Percentiles rank a stretch among this genome's conserved stretches.
These are phyloP conservation scores for Panagrolaimus sp. DNA, from an alignment of 1,140 invertebrate genomes.

Conservation along the genomic window DNA sequence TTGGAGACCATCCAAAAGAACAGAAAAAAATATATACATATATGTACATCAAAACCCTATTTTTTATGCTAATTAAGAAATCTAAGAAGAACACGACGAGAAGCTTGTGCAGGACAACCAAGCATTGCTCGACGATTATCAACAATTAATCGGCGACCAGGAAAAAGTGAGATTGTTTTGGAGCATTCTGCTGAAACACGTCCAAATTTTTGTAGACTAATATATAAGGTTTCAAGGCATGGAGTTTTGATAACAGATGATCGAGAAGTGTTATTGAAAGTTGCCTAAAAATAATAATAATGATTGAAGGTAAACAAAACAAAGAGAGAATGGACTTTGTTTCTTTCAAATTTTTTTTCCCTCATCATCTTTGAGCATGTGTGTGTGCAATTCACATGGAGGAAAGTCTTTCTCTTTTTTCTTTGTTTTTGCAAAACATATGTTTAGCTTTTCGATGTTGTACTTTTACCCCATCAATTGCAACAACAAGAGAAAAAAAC, in stretches of 20 bases:
- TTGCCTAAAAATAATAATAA: constrained; percentile 26
- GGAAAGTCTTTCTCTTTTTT: constrained; percentile 3
- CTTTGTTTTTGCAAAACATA: too few species aligned
- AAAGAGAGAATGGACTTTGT: too few species aligned
- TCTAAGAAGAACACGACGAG: constrained; percentile 28
- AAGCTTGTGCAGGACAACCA: constrained; percentile 33
- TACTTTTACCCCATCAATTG: not conserved
- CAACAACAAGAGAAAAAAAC: not conserved
- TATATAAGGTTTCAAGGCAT: constrained; percentile 35
- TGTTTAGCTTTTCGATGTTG: too few species aligned
- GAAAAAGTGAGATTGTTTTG: constrained; percentile 21
- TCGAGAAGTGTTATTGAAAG: constrained; percentile 38
- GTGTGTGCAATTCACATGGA: constrained; percentile 12
- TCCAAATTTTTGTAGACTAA: constrained; percentile 37
- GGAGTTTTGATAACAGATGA: constrained; percentile 36
- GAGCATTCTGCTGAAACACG: constrained; percentile 32
- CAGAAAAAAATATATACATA: too few species aligned
- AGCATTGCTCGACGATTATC: constrained; percentile 33
- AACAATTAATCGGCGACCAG: constrained; percentile 37
- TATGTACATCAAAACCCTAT: too few species aligned
- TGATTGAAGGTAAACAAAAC: too few species aligned
- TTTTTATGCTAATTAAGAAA: constrained; percentile 28
- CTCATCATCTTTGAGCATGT: too few species aligned
- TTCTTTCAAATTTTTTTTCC: too few species aligned
- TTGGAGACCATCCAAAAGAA: too few species aligned